Conservation (phyloP, 2,113 vertebrate genomes). For the Ammodytes marinus region DNA sequence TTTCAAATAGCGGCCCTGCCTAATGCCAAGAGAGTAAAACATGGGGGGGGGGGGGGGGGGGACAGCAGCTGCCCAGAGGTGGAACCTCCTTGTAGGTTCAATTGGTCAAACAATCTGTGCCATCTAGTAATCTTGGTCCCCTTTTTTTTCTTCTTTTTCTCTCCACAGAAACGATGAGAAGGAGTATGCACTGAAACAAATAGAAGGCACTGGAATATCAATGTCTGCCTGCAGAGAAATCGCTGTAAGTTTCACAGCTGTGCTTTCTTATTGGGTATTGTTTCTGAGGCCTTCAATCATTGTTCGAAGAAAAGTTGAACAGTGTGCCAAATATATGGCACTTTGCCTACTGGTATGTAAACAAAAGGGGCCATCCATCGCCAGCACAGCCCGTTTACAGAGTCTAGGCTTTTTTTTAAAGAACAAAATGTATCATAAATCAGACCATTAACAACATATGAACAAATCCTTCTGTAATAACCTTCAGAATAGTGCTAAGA, state of each 20-base stretch:
- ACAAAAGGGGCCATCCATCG: too few species aligned
- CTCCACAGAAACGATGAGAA: slow-evolving; percentile 96
- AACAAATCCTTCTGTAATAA: too few species aligned
- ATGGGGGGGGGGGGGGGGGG: too few species aligned
- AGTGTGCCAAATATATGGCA: neutral
- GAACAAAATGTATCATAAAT: too few species aligned
- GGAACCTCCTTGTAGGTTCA: slow-evolving; percentile 1
- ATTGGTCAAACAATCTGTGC: slow-evolving; percentile 7
- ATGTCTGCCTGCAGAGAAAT: slow-evolving; percentile 99
- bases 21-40: neutral
- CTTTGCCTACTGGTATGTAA: neutral
- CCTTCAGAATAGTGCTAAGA: too few species aligned
- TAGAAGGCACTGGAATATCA: slow-evolving; percentile 99
- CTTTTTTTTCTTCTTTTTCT: slow-evolving; percentile 36
- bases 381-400: too few species aligned
- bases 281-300: neutral
- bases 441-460: too few species aligned
- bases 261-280: neutral
- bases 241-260: slow-evolving; percentile 90
- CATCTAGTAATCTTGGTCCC: slow-evolving; percentile 25
- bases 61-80: neutral
- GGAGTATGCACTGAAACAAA: slow-evolving; percentile 99
- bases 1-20: slow-evolving; percentile 26
- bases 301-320: neutral
- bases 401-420: too few species aligned